Conservation (phyloP, 2,113 vertebrate species). For the Colius striatus region DNA sequence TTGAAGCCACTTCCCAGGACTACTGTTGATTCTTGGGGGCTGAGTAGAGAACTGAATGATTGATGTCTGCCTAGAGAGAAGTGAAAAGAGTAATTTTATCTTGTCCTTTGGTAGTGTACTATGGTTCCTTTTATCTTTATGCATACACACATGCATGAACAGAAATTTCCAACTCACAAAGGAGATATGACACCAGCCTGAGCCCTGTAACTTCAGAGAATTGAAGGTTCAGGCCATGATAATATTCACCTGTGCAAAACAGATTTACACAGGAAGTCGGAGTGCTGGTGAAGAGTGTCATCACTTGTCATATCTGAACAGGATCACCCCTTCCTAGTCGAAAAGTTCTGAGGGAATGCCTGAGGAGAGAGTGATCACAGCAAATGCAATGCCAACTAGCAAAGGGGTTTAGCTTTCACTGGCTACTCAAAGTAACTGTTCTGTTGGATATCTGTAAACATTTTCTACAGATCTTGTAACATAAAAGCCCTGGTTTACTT, state of each 20-base stretch:
- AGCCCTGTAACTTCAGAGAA: neutral
- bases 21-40: neutral
- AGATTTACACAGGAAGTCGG: neutral
- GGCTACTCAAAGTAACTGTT: neutral
- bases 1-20: rapidly evolving
- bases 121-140: neutral
- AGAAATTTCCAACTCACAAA: neutral
- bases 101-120: neutral
- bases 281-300: neutral
- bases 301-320: neutral
- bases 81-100: neutral
- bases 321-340: neutral
- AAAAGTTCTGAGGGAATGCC: neutral
- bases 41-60: neutral
- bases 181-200: neutral
- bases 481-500: neutral
- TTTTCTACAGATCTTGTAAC: neutral
- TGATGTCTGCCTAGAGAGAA: neutral
- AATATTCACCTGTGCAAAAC: neutral
- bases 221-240: neutral
- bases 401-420: neutral
- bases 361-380: neutral
- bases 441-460: neutral
- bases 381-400: neutral
- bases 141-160: neutral